Evolutionary conservation across 2,113 vertebrate species (phyloP).

Genomic region (Pithys albifrons): DNA sequence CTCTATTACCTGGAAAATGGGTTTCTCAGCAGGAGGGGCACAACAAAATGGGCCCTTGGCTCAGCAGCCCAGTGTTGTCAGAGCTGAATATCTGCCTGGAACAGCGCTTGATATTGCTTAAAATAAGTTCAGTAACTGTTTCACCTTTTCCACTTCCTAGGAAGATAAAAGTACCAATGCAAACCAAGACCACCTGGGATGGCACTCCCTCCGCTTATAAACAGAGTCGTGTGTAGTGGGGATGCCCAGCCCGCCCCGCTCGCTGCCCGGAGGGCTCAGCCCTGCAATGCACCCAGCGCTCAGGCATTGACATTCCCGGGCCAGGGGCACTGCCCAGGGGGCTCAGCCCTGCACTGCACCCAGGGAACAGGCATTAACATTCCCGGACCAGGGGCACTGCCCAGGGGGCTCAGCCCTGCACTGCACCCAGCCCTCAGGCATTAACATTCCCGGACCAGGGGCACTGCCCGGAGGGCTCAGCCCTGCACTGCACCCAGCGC

Average conservation of each 20-base stretch:
- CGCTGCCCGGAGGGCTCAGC: neutral
- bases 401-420: too few relatives aligned
- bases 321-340: neutral
- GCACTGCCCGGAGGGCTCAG: too few relatives aligned
- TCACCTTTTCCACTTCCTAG: constrained; percentile 64
- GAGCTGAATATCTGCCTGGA: constrained; percentile 73
- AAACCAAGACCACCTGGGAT: constrained; percentile 82
- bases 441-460: too few relatives aligned
- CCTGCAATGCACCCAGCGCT: neutral
- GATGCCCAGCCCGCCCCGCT: neutral
- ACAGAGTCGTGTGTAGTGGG: neutral
- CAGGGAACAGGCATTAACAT: too few relatives aligned
- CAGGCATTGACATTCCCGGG: constrained; percentile 70
- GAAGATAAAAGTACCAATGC: constrained; percentile 67
- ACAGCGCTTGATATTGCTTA: constrained; percentile 78
- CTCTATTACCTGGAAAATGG: constrained; percentile 78
- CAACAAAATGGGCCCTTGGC: constrained; percentile 55
- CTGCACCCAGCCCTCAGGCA: too few relatives aligned
- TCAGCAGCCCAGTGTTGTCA: constrained; percentile 60
- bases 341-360: too few relatives aligned
- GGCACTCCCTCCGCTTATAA: neutral
- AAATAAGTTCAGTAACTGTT: constrained; percentile 81
- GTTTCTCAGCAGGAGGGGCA: constrained; percentile 69
- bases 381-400: too few relatives aligned
- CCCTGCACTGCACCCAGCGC: too few relatives aligned